Evolutionary conservation across 2,888 invertebrate species (phyloP).

Genomic region (Protophormia terraenovae): DNA sequence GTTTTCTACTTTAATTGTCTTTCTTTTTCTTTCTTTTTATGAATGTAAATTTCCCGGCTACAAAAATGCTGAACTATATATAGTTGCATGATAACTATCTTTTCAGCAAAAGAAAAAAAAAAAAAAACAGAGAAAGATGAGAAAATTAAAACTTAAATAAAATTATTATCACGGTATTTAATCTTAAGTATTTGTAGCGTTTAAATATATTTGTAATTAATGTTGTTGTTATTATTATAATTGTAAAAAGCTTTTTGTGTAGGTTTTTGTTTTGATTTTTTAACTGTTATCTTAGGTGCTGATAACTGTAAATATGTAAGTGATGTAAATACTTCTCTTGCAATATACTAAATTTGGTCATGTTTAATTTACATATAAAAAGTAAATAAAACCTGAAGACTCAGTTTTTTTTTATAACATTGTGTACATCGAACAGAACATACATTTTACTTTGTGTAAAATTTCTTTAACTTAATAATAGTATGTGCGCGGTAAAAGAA

Average conservation of each 20-base stretch:
- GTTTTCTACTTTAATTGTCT: background rate
- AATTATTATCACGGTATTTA: conserved; percentile 18
- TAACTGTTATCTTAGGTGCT: background rate
- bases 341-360: background rate
- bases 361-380: background rate
- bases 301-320: background rate
- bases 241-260: conserved; percentile 1
- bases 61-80: background rate
- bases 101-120: background rate
- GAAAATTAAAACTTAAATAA: background rate
- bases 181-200: conserved; percentile 35
- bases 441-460: background rate
- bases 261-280: background rate
- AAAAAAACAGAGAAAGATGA: background rate
- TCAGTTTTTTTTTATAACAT: no score
- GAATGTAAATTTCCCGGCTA: background rate
- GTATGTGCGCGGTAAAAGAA: no score
- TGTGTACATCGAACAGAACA: background rate
- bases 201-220: conserved; percentile 21
- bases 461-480: no score
- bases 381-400: background rate
- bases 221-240: background rate
- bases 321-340: background rate
- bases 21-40: background rate
- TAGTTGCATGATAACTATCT: conserved; percentile 46